Percentiles rank a stretch among this genome's conserved stretches.
Evolutionary conservation across 1,140 invertebrate genomes (phyloP).

Genomic region (Eriocheir sinensis): DNA sequence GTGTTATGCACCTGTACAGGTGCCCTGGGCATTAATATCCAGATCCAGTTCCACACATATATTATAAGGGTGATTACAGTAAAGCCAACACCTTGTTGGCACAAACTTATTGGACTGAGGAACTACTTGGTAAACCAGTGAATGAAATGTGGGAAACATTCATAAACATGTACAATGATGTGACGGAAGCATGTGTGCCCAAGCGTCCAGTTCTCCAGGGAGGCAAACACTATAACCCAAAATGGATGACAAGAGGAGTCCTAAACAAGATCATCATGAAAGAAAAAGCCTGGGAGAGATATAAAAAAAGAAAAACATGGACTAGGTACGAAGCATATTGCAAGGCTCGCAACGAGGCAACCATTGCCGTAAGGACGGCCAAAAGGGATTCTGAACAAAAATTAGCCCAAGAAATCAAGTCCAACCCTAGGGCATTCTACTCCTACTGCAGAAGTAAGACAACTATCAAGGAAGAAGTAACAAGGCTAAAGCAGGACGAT

Average conservation of each 20-base stretch:
- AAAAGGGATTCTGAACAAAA: not conserved
- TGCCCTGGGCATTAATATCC: too few species aligned
- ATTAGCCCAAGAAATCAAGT: not conserved
- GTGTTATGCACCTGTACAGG: too few species aligned
- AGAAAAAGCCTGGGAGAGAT: too few species aligned
- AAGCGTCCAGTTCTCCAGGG: not conserved
- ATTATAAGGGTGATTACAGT: slow-evolving; percentile 26
- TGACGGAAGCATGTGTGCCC: not conserved
- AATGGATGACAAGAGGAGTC: not conserved
- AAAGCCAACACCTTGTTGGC: not conserved
- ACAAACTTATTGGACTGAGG: not conserved
- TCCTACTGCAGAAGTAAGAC: not conserved
- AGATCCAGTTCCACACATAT: too few species aligned
- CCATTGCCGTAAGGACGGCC: not conserved
- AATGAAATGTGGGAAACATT: not conserved
- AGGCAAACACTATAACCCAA: not conserved
- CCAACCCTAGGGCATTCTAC: not conserved
- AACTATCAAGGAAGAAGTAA: not conserved
- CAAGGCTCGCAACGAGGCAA: not conserved
- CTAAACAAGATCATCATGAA: not conserved
- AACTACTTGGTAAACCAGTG: not conserved
- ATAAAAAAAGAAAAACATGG: slow-evolving; percentile 11
- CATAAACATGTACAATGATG: not conserved
- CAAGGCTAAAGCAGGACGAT: not conserved
- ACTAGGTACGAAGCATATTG: not conserved